Evolutionary conservation across 2,113 vertebrate genomes (phyloP).

Genomic region (Neodontobutis hainanensis): DNA sequence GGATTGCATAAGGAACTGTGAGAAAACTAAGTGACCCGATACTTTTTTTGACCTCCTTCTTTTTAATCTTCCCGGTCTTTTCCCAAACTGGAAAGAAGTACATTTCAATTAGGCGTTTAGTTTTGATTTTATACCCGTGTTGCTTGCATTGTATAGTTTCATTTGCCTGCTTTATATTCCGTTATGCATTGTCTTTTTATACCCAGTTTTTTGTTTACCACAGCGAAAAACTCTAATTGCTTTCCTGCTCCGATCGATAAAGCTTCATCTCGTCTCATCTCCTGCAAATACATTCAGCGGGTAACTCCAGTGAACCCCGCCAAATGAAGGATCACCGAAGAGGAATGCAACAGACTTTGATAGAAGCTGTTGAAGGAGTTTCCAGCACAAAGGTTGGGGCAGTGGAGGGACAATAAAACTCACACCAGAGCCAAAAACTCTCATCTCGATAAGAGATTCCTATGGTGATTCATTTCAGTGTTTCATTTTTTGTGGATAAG

Average conservation of each 20-base stretch:
- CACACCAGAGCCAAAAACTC: no score
- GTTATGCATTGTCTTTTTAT: neutral
- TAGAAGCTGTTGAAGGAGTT: neutral
- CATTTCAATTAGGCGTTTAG: neutral
- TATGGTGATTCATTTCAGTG: no score
- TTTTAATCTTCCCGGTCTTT: slow-evolving; percentile 3
- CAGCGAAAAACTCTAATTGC: slow-evolving; percentile 29
- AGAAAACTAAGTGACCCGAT: slow-evolving; percentile 50
- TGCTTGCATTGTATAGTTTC: neutral
- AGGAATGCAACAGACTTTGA: neutral
- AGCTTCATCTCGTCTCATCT: slow-evolving; percentile 32
- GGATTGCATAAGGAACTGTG: slow-evolving; percentile 58
- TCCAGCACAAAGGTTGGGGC: neutral
- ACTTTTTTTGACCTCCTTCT: slow-evolving; percentile 24
- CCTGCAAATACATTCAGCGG: slow-evolving; percentile 10
- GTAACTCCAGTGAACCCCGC: slow-evolving; percentile 2
- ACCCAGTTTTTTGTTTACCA: slow-evolving; percentile 16
- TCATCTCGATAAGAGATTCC: no score
- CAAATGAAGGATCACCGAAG: neutral
- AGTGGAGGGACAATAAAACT: no score
- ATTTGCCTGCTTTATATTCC: neutral
- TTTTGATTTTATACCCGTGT: neutral
- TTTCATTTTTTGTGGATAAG: no score
- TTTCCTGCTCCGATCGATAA: slow-evolving; percentile 28
- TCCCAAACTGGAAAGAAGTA: neutral